phyloP scores from a whole-genome alignment of 2,888 invertebrate genomes.

The Tethea ocularis region DNA sequence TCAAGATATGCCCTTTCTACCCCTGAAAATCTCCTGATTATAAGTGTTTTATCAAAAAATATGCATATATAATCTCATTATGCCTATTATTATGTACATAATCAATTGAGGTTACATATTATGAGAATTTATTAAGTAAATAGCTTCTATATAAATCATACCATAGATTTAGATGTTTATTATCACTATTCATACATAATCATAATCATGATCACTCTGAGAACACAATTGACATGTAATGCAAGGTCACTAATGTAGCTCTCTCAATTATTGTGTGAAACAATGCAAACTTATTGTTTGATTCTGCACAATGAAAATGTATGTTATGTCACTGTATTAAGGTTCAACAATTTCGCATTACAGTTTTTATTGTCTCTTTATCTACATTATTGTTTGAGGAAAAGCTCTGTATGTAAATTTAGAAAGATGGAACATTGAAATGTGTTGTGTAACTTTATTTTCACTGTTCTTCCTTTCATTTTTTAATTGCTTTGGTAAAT shows the following conservation, averaged over 20 bases:
- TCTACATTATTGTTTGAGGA: neutral
- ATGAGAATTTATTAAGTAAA: neutral
- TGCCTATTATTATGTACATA: too few relatives aligned
- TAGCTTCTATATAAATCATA: neutral
- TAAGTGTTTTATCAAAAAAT: too few relatives aligned
- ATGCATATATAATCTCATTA: neutral
- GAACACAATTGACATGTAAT: conserved; percentile 34
- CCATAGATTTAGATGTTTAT: neutral
- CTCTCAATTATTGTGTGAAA: conserved; percentile 17
- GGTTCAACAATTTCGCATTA: neutral
- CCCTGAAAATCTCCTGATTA: too few relatives aligned
- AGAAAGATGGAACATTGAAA: neutral
- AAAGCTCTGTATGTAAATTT: neutral
- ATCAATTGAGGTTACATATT: neutral
- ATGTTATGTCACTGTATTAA: neutral
- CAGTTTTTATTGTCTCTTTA: neutral
- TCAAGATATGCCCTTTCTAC: too few relatives aligned
- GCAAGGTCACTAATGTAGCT: conserved; percentile 23
- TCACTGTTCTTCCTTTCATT: neutral
- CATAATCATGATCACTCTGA: conserved; percentile 32
- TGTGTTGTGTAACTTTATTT: neutral
- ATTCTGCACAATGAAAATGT: conserved; percentile 7
- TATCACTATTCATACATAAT: conserved; percentile 9
- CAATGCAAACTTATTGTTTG: conserved; percentile 16
- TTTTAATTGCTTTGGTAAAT: too few relatives aligned